Evolutionary conservation across 2,888 invertebrate species (phyloP), one percentile per base, ranked within the genome.

Genomic region (Drosophila percnosoma): DNA sequence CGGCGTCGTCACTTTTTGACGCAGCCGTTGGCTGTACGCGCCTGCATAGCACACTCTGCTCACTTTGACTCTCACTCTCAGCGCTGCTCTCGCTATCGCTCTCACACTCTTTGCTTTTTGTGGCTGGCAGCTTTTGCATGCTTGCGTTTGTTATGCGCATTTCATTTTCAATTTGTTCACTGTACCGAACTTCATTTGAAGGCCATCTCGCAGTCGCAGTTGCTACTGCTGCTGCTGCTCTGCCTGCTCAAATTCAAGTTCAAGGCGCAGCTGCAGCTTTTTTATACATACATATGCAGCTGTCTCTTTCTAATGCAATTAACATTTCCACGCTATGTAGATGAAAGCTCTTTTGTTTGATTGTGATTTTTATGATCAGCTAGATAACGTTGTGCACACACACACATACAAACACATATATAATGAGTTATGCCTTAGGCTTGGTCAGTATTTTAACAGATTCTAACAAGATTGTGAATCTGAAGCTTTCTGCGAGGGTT

Each of bases 401-500:
- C 34, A 27, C 10, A 13, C 7, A 27, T 27, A 8, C 8, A n/a
- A 11, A 21, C 45, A 27, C 15, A 29, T 53, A 54, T 72, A 75
- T 80, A 87, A 85, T 78, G 71, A 82, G 65, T 78, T 78, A 64
- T 69, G 71, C 68, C 89, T 91, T 92, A 87, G 82, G 86, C 82
- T 89, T 91, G 92, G 91, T 92, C 92, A 91, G 91, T 91, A 80
- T 70, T 84, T 76, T 72, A 45, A 7, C 18, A 42, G 34, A 68
- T 72, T 75, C 76, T 73, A 68, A 63, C 52, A 38, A 70, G 36
- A 55, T 53, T 64, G 53, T 42, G 29, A 34, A 52, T 24, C n/a
- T 8, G 15, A 38, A 51, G 64, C 38, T 57, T 51, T 31, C 36
- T 27, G 53, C 38, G 45, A 62, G 62, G 54, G 21, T 65, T 53